A percentile compares a stretch with the other conserved stretches of the same genome.
phyloP scores from a whole-genome alignment of 2,113 vertebrate genomes.

The Salvelinus namaycush region DNA sequence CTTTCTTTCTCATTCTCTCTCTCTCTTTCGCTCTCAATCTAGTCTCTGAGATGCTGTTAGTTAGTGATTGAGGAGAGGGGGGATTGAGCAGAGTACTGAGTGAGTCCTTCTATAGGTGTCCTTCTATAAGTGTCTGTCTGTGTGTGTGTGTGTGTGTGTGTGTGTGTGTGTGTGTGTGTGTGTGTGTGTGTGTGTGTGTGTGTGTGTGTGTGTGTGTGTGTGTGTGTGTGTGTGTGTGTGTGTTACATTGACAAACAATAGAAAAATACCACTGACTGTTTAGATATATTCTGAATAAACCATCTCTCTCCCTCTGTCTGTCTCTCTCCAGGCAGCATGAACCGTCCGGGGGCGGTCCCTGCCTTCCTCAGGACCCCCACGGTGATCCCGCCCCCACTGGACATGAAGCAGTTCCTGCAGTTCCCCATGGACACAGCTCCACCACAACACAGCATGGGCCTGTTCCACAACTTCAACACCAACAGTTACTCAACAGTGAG shows the following conservation, averaged over 20 bases:
- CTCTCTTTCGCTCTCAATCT: not conserved
- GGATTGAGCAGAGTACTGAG: no score
- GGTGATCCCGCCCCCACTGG: slow-evolving; percentile 61
- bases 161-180: no score
- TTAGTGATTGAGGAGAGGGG: not conserved
- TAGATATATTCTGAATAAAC: not conserved
- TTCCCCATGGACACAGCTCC: slow-evolving; percentile 68
- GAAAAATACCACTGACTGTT: no score
- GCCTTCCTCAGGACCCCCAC: slow-evolving; percentile 72
- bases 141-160: no score
- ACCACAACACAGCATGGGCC: slow-evolving; percentile 56
- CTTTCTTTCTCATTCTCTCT: not conserved
- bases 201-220: no score
- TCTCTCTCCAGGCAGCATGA: slow-evolving; percentile 66
- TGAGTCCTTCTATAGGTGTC: no score
- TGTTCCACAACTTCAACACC: slow-evolving; percentile 74
- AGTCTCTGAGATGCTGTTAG: not conserved
- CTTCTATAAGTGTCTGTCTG: no score
- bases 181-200: no score
- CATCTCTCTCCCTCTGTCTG: slow-evolving; percentile 12
- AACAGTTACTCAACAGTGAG: slow-evolving; percentile 51
- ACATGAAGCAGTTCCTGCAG: slow-evolving; percentile 74
- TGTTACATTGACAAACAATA: no score
- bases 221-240: no score
- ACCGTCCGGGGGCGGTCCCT: slow-evolving; percentile 70